Percentiles rank a stretch among this genome's conserved stretches.
Evolutionary conservation across 1,140 invertebrate genomes (phyloP).

Genomic region (Scaptomyza pallida): DNA sequence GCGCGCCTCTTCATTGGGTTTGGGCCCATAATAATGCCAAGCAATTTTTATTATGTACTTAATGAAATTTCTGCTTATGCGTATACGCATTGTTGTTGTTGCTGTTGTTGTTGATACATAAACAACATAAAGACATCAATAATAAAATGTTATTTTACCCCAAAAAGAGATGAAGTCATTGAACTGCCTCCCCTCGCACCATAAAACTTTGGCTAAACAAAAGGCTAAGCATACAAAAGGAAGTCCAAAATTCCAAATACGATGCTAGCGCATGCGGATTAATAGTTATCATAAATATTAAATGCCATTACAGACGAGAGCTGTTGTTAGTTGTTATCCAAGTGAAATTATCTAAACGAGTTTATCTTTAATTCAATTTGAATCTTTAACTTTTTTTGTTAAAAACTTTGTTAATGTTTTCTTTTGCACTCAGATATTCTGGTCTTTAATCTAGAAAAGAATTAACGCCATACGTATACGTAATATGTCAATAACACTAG

Average conservation of each 20-base stretch:
- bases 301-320: slow-evolving; percentile 57
- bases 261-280: slow-evolving; percentile 69
- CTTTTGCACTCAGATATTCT: too few relatives aligned
- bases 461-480: too few relatives aligned
- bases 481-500: too few relatives aligned
- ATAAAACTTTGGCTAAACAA: slow-evolving; percentile 3
- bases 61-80: slow-evolving; percentile 82
- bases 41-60: slow-evolving; percentile 60
- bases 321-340: slow-evolving; percentile 35
- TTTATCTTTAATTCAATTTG: slow-evolving; percentile 65
- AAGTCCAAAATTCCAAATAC: neutral
- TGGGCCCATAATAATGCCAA: too few relatives aligned
- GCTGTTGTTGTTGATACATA: slow-evolving; percentile 75
- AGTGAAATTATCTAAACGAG: slow-evolving; percentile 64
- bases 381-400: neutral
- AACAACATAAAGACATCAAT: slow-evolving; percentile 76
- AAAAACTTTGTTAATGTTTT: too few relatives aligned
- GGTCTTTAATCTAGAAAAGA: too few relatives aligned
- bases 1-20: slow-evolving; percentile 31
- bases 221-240: slow-evolving; percentile 16
- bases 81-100: too few relatives aligned
- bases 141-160: slow-evolving; percentile 69
- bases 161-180: slow-evolving; percentile 34
- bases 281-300: slow-evolving; percentile 82
- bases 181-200: too few relatives aligned